Conservation (phyloP, 2,113 vertebrate species). For the Lagenorhynchus albirostris region DNA sequence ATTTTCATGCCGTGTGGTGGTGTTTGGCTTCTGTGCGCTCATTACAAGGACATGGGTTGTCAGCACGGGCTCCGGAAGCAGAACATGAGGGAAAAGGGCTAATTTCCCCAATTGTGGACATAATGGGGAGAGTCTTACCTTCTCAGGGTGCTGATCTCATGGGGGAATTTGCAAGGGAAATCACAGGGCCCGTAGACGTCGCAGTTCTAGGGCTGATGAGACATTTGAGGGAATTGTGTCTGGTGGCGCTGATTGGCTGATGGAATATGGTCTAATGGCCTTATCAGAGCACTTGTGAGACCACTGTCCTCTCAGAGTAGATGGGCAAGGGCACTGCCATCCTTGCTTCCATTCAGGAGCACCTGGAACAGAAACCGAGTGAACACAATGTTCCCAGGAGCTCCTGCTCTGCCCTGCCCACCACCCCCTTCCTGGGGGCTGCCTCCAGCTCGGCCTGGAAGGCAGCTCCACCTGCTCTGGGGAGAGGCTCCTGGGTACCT, state of each 20-base stretch:
- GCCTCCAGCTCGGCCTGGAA: accelerated
- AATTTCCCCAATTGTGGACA: not conserved
- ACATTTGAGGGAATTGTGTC: not conserved
- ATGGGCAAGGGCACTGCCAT: accelerated
- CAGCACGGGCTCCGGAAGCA: accelerated
- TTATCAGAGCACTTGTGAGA: not conserved
- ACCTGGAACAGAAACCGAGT: not conserved
- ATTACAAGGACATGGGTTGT: not conserved
- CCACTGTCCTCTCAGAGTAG: not conserved
- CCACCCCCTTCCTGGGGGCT: accelerated
- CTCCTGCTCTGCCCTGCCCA: not conserved
- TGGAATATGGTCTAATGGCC: not conserved
- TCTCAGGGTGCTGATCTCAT: not conserved
- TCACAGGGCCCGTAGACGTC: accelerated
- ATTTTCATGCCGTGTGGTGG: not conserved
- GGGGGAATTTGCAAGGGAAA: not conserved
- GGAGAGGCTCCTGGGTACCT: not conserved
- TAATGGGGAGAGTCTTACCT: not conserved
- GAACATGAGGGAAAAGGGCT: not conserved
- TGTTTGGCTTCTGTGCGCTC: not conserved
- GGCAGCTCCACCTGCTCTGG: not conserved
- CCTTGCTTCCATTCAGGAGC: not conserved
- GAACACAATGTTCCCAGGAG: not conserved
- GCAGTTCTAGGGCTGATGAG: not conserved
- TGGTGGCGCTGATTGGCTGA: not conserved